Evolutionary conservation across 2,888 invertebrate species (phyloP).

Genomic region (Diarsia brunnea): DNA sequence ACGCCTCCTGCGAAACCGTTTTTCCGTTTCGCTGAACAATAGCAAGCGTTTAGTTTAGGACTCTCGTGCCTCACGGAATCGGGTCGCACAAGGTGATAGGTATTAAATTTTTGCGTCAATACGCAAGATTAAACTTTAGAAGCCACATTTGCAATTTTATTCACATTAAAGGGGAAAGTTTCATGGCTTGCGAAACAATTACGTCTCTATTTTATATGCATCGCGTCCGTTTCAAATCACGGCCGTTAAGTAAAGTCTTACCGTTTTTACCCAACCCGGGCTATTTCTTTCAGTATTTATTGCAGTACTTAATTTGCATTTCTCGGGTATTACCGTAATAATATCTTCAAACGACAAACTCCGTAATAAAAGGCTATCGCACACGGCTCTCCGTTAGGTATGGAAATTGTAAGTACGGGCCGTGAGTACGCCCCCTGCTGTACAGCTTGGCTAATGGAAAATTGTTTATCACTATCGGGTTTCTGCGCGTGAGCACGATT

Average conservation of each 20-base stretch:
- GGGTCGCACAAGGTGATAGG: conserved; percentile 70
- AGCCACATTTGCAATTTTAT: conserved; percentile 50
- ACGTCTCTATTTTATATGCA: conserved; percentile 72
- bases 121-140: conserved; percentile 46
- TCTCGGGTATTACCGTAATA: conserved; percentile 84
- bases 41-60: conserved; percentile 84
- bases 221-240: conserved; percentile 75
- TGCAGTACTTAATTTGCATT: conserved; percentile 86
- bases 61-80: conserved; percentile 77
- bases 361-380: conserved; percentile 83
- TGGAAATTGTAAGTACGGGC: conserved; percentile 79
- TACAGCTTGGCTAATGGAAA: conserved; percentile 82
- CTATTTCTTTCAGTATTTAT: conserved; percentile 83
- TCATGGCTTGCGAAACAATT: conserved; percentile 71
- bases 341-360: conserved; percentile 84
- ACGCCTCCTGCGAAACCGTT: conserved; percentile 86
- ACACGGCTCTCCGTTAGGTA: conserved; percentile 79
- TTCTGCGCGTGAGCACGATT: conserved; percentile 87
- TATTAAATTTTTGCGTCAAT: conserved; percentile 64
- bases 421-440: conserved; percentile 69
- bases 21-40: conserved; percentile 88
- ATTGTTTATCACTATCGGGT: conserved; percentile 86
- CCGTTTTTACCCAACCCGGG: conserved; percentile 76
- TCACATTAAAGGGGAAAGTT: conserved; percentile 63
- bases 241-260: conserved; percentile 74